Conservation (phyloP, 2,888 invertebrate genomes). For the Lagria hirta region DNA sequence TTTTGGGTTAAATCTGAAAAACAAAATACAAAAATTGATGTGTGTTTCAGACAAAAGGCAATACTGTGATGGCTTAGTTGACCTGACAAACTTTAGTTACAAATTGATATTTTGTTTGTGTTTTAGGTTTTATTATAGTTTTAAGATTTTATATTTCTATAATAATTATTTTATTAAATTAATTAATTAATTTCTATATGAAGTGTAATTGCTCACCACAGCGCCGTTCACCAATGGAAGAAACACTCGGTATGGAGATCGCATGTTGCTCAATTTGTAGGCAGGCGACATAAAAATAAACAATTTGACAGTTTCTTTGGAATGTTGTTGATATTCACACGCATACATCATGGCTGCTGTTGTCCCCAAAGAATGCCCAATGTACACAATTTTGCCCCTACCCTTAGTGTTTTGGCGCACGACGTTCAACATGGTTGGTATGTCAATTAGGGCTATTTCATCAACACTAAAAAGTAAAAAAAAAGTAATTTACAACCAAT, state of each 20-base stretch:
- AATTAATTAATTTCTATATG: too few species aligned
- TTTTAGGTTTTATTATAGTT: too few species aligned
- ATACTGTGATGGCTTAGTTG: too few species aligned
- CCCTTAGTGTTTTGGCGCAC: conserved; percentile 53
- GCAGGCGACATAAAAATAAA: conserved; percentile 60
- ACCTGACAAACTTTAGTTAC: too few species aligned
- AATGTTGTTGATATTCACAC: conserved; percentile 59
- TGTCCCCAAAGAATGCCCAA: conserved; percentile 64
- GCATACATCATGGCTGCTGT: conserved; percentile 61
- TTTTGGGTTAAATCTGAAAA: too few species aligned
- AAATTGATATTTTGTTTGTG: too few species aligned
- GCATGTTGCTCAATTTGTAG: conserved; percentile 57
- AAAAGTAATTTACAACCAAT: too few species aligned
- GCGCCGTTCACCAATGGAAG: conserved; percentile 58
- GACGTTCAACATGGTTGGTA: conserved; percentile 60
- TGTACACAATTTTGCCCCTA: conserved; percentile 52
- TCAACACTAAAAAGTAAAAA: conserved; percentile 56
- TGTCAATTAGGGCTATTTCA: conserved; percentile 61
- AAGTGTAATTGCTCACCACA: too few species aligned
- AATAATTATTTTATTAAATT: too few species aligned
- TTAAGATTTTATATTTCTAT: too few species aligned
- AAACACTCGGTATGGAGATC: conserved; percentile 64
- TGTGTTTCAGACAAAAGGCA: too few species aligned
- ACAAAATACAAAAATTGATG: too few species aligned
- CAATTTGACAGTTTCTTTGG: conserved; percentile 55